Evolutionary conservation across 2,113 vertebrate species (phyloP).

Genomic region (Xyliphius kryptos): DNA sequence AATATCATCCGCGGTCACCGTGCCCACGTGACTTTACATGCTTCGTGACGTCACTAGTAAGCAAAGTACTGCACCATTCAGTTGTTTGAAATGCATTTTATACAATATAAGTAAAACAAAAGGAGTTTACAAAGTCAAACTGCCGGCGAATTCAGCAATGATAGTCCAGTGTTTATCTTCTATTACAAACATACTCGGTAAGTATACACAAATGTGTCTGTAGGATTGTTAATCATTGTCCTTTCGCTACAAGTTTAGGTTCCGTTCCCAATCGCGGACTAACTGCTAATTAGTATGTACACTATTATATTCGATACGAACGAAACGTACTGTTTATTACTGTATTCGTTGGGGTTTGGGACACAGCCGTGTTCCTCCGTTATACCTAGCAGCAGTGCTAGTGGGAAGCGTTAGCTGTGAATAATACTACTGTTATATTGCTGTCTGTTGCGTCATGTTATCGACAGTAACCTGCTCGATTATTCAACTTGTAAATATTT

Average conservation of each 20-base stretch:
- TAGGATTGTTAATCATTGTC: too few species aligned
- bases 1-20: too few species aligned
- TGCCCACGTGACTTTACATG: not conserved
- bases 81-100: not conserved
- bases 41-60: not conserved
- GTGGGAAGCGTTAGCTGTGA: too few species aligned
- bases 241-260: too few species aligned
- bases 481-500: too few species aligned
- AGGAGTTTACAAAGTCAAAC: not conserved
- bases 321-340: too few species aligned
- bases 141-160: not conserved
- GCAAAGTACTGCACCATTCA: constrained; percentile 9
- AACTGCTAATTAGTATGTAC: too few species aligned
- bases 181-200: not conserved
- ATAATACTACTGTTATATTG: too few species aligned
- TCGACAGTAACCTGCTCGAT: too few species aligned
- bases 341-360: not conserved
- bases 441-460: too few species aligned
- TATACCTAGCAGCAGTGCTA: too few species aligned
- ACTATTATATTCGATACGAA: not conserved
- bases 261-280: not conserved
- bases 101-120: not conserved
- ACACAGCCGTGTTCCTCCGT: not conserved
- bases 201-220: not conserved
- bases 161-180: not conserved